Conservation (phyloP, 2,797 vertebrate genomes). For the Urophycis tenuis region DNA sequence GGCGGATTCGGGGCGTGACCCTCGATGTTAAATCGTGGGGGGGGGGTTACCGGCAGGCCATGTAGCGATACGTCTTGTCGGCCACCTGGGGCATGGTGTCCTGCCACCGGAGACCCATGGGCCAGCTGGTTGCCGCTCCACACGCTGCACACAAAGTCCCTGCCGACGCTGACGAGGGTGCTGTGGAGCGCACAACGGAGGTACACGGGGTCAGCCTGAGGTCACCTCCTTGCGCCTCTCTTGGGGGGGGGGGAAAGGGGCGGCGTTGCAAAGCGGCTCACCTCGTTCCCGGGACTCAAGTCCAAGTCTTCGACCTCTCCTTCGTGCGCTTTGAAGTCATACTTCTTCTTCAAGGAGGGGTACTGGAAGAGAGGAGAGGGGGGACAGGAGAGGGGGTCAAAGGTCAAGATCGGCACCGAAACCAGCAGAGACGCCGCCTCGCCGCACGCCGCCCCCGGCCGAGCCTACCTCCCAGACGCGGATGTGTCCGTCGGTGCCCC, state of each 20-base stretch:
- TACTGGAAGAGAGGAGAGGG: constrained; percentile 64
- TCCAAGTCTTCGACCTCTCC: constrained; percentile 89
- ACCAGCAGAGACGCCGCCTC: neutral
- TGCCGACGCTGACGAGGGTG: constrained; percentile 83
- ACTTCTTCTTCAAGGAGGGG: constrained; percentile 82
- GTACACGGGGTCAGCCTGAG: neutral
- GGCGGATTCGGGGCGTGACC: neutral
- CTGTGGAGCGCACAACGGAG: constrained; percentile 18
- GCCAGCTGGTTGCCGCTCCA: constrained; percentile 86
- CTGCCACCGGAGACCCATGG: constrained; percentile 77
- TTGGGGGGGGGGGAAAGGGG: neutral
- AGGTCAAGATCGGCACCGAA: neutral
- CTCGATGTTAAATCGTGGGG: neutral
- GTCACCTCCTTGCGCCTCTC: neutral
- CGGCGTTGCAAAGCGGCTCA: constrained; percentile 36
- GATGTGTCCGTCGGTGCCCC: constrained; percentile 83
- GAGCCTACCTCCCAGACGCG: constrained; percentile 85
- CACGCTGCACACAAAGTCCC: constrained; percentile 85
- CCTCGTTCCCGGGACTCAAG: constrained; percentile 84
- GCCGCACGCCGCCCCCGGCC: neutral
- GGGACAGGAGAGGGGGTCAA: neutral
- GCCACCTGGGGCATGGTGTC: constrained; percentile 78
- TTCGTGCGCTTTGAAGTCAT: constrained; percentile 86
- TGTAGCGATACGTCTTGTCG: constrained; percentile 82
- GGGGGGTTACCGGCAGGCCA: constrained; percentile 81